phyloP scores from a whole-genome alignment of 2,888 invertebrate genomes.

The Melitaea athalia region DNA sequence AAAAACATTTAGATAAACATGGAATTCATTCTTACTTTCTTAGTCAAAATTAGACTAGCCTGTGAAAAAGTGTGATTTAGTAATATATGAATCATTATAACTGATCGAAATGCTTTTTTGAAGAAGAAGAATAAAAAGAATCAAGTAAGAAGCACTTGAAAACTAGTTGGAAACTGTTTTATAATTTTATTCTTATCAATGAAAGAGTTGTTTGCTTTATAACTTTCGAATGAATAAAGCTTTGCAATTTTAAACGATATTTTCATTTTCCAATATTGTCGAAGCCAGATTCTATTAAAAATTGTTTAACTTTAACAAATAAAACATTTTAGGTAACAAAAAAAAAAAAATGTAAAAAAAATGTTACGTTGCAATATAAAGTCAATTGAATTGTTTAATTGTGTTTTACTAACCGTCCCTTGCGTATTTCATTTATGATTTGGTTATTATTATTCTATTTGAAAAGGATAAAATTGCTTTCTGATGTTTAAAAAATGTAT shows the following conservation, averaged over 20 bases:
- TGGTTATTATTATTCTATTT: no score
- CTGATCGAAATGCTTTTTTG: no score
- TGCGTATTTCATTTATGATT: no score
- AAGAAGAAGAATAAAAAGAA: background rate
- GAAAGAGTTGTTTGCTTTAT: constrained; percentile 21
- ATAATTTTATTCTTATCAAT: constrained; percentile 24
- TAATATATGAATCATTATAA: no score
- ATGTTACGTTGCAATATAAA: background rate
- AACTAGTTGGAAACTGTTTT: constrained; percentile 19
- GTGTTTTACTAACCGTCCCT: no score
- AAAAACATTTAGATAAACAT: no score
- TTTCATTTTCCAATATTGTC: constrained; percentile 30
- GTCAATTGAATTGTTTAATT: background rate
- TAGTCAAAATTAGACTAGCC: no score
- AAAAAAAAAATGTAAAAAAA: no score
- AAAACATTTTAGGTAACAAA: background rate
- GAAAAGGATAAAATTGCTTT: no score
- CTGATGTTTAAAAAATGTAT: no score
- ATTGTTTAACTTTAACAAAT: constrained; percentile 12
- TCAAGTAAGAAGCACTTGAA: background rate
- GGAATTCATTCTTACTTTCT: no score
- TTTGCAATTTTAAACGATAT: constrained; percentile 25
- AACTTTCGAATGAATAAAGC: constrained; percentile 25
- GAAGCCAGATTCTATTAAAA: constrained; percentile 20
- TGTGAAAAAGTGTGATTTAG: no score